Conservation (phyloP, 1,140 invertebrate species). For the Drosophila athabasca region DNA sequence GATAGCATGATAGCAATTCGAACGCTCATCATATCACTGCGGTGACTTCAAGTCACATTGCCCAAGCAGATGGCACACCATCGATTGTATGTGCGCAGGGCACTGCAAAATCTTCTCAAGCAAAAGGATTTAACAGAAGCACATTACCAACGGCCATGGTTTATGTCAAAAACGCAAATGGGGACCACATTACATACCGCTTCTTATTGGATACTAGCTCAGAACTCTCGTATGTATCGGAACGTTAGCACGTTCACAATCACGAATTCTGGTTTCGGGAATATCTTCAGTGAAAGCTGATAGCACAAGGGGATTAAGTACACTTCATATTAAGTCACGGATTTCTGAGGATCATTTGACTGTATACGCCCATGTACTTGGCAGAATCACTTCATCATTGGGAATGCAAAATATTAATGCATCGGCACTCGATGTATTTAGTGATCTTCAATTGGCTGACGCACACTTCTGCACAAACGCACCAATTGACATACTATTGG, state of each 20-base stretch:
- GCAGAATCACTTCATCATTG: background rate
- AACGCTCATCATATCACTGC: too few species aligned
- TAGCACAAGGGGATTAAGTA: too few species aligned
- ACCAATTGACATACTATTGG: background rate
- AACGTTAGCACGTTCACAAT: background rate
- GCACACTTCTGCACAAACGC: background rate
- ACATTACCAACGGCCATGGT: too few species aligned
- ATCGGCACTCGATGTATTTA: background rate
- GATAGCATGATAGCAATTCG: too few species aligned
- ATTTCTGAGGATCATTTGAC: background rate
- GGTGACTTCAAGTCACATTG: too few species aligned
- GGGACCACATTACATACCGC: background rate
- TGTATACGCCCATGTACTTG: background rate
- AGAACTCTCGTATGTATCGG: too few species aligned
- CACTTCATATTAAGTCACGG: background rate
- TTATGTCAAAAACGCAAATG: background rate
- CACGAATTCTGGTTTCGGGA: background rate
- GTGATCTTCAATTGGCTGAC: conserved; percentile 20
- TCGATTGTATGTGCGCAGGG: too few species aligned
- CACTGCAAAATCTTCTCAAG: too few species aligned
- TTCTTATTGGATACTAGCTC: background rate
- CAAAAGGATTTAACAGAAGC: too few species aligned
- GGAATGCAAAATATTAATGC: background rate
- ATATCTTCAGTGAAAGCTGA: background rate
- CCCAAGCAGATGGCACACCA: too few species aligned